Conservation (phyloP, 2,888 invertebrate species). For the Mimas tiliae region DNA sequence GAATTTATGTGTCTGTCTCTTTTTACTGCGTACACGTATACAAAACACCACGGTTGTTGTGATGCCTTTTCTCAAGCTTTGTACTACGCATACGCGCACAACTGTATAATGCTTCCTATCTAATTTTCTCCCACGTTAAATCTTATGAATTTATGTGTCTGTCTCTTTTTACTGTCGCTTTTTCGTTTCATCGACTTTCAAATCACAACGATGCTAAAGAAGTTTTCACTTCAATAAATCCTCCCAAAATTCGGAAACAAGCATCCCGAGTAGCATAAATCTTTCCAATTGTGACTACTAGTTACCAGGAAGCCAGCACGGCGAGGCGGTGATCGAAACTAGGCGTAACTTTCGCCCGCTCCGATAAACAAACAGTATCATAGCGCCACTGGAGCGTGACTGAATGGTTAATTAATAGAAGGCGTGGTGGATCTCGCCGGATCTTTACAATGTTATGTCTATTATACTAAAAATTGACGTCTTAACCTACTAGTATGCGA, state of each 20-base stretch:
- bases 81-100: too few species aligned
- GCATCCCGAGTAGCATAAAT: background rate
- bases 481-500: background rate
- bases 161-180: too few species aligned
- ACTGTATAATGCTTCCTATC: too few species aligned
- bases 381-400: constrained; percentile 46
- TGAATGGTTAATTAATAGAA: constrained; percentile 48
- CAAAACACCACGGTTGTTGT: too few species aligned
- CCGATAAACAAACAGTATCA: constrained; percentile 50
- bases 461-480: background rate
- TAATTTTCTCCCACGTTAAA: too few species aligned
- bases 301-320: constrained; percentile 47
- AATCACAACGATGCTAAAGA: too few species aligned
- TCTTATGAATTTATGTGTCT: too few species aligned
- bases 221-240: too few species aligned
- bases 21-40: too few species aligned
- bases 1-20: too few species aligned
- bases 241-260: background rate
- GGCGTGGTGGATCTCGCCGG: constrained; percentile 32
- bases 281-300: background rate
- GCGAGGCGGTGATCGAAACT: constrained; percentile 34
- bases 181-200: too few species aligned
- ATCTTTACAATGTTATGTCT: background rate
- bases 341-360: constrained; percentile 53
- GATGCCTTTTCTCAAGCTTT: too few species aligned